Base-by-base conservation (phyloP, 2,888 invertebrate species). In the Xestia ashworthii region DNA sequence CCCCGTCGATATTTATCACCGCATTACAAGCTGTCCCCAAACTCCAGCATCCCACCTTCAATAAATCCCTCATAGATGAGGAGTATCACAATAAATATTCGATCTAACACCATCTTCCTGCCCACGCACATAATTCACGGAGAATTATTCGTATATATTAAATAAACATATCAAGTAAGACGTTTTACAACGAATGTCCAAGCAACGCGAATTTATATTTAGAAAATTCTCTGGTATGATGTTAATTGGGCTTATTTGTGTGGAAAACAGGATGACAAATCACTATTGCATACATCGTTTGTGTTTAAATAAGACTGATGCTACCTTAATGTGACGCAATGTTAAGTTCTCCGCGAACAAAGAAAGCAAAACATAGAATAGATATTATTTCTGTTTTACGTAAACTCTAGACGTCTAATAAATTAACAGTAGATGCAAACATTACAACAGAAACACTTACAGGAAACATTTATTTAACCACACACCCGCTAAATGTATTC, bases 71-170 rank as follows among this genome's bases (percentile, higher is more conserved):
- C 95, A 94, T 93, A 93, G 93, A 94, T 92, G 93, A 93, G 91
- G 89, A 92, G 94, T 93, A 93, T 92, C 94, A 95, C 94, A 94
- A 95, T 95, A 95, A 94, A 95, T 95, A 95, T 95, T 93, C 93
- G 92, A 95, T 95, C 94, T 94, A 94, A 95, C 95, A 93, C 94
- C 94, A 94, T 94, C 95, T 95, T 95, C 95, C 95, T 94, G 94
- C 95, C 95, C 94, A 95, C 95, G 93, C 92, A 89, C 93, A 95
- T 96, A 95, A 95, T 94, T 96, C 94, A 95, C 91, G 85, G 92
- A 94, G 94, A 96, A 93, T 95, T 95, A 96, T 95, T 93, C 92
- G 94, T 94, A 95, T 95, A 94, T 94, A 96, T 95, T 94, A 95
- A 95, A 96, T 95, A 96, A 96, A 96, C 95, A 95, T 94, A 91